Evolutionary conservation across 2,888 invertebrate genomes (phyloP).

Genomic region (Cosmopolites sordidus): DNA sequence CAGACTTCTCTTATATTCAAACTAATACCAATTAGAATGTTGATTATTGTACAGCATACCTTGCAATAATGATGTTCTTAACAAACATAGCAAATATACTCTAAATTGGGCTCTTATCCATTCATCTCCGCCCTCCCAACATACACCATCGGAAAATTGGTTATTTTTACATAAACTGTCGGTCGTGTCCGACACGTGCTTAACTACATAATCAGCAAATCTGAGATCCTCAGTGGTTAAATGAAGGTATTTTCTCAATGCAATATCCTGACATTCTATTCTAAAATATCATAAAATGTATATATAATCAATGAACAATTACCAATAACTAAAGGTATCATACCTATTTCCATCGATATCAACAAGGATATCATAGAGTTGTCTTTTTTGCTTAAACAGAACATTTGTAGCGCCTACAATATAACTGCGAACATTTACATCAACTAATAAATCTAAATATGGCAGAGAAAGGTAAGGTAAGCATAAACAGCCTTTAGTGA

Average conservation of each 20-base stretch:
- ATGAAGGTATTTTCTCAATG: constrained; percentile 76
- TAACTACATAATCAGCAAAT: constrained; percentile 90
- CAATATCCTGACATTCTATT: constrained; percentile 76
- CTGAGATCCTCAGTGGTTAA: constrained; percentile 92
- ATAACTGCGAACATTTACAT: constrained; percentile 80
- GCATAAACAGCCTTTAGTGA: constrained; percentile 88
- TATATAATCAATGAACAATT: too few relatives aligned
- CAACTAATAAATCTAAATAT: constrained; percentile 86
- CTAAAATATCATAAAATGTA: too few relatives aligned
- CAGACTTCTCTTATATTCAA: too few relatives aligned
- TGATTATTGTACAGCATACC: too few relatives aligned
- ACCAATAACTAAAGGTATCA: too few relatives aligned
- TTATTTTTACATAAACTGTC: constrained; percentile 52
- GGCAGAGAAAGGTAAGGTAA: constrained; percentile 94
- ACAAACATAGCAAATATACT: constrained; percentile 74
- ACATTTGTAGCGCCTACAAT: constrained; percentile 97
- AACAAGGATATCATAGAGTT: constrained; percentile 87
- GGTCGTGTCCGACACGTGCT: constrained; percentile 58
- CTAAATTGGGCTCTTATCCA: constrained; percentile 96
- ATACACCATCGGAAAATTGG: constrained; percentile 67
- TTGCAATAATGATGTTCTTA: constrained; percentile 72
- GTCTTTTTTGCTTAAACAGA: constrained; percentile 92
- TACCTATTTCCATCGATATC: constrained; percentile 67
- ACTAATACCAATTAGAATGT: too few relatives aligned
- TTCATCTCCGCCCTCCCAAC: constrained; percentile 91